phyloP scores from a whole-genome alignment of 2,797 vertebrate genomes.

The Natrix natrix region DNA sequence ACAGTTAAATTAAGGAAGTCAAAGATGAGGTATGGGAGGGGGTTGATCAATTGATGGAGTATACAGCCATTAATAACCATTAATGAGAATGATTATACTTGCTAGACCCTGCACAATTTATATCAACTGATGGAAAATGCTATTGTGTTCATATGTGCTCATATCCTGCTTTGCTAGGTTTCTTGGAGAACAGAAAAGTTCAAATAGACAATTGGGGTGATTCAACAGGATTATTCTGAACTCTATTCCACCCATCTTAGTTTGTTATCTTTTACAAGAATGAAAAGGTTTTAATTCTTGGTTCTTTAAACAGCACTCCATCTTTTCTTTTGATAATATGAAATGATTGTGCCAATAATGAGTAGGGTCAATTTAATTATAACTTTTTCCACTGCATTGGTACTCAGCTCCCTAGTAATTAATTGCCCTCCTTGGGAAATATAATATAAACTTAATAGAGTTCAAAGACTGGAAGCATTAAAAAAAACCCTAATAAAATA shows the following conservation, averaged over 20 bases:
- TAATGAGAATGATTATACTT: background rate
- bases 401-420: background rate
- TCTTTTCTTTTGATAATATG: conserved; percentile 9
- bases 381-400: background rate
- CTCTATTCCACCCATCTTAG: background rate
- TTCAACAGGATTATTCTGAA: background rate
- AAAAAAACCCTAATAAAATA: background rate
- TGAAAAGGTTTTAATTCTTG: background rate
- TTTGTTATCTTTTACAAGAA: background rate
- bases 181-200: background rate
- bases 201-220: background rate
- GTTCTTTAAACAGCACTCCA: background rate
- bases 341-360: background rate
- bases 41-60: background rate
- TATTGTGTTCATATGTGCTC: background rate
- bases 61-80: background rate
- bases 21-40: background rate
- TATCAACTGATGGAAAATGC: background rate
- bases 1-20: background rate
- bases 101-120: background rate
- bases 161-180: background rate
- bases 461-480: background rate
- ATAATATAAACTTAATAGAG: background rate
- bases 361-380: background rate
- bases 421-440: background rate